phyloP scores from a whole-genome alignment of 2,797 vertebrate genomes.

The Dendrocincla tyrannina region DNA sequence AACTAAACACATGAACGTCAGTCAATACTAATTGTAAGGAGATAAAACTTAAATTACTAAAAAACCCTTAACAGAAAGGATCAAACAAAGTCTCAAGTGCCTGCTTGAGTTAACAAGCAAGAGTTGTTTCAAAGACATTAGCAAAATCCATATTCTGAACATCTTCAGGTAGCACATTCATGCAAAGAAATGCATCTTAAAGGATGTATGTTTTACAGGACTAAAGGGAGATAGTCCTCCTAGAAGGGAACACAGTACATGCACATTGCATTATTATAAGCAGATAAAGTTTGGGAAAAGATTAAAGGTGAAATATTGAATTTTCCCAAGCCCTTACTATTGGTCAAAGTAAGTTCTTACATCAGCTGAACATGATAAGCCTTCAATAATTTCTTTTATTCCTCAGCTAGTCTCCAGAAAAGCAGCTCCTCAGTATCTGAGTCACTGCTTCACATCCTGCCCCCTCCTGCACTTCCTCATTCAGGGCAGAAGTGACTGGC shows the following conservation, averaged over 20 bases:
- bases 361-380: rapidly evolving
- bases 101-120: neutral
- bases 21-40: neutral
- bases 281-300: neutral
- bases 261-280: neutral
- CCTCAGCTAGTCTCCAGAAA: neutral
- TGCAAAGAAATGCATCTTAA: neutral
- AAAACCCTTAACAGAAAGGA: neutral
- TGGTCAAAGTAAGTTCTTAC: neutral
- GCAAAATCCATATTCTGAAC: neutral
- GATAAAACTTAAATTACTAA: too few species aligned
- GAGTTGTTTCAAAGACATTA: neutral
- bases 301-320: neutral
- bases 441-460: neutral
- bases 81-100: neutral
- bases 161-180: neutral
- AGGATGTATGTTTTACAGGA: neutral
- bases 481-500: neutral
- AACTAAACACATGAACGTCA: neutral
- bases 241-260: neutral
- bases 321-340: neutral
- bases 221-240: neutral
- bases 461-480: neutral
- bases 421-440: neutral
- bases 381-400: neutral